Evolutionary conservation across 2,113 vertebrate genomes (phyloP).

Genomic region (Gorilla gorilla): DNA sequence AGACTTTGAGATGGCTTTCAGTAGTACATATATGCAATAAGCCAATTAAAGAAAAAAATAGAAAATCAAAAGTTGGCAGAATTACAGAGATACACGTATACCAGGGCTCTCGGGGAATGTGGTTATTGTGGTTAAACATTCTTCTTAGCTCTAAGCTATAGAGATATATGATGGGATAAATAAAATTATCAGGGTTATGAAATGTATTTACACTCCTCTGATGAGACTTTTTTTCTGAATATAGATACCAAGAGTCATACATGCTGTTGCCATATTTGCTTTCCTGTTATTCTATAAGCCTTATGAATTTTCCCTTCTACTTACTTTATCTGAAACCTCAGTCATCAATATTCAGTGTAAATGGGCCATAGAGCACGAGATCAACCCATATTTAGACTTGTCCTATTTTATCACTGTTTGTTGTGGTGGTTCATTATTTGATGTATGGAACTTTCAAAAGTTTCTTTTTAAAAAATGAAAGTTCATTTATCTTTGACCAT

Average conservation of each 20-base stretch:
- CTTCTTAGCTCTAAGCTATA: not conserved
- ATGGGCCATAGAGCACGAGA: not conserved
- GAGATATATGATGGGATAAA: not conserved
- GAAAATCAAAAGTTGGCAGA: conserved; percentile 2
- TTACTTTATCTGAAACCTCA: conserved; percentile 16
- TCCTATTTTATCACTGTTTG: not conserved
- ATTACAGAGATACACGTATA: not conserved
- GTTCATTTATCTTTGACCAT: conserved; percentile 47
- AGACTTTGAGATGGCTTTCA: conserved; percentile 24
- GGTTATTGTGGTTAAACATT: not conserved
- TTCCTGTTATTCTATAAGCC: not conserved
- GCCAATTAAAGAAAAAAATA: not conserved
- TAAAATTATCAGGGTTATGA: not conserved
- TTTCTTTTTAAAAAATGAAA: conserved; percentile 39
- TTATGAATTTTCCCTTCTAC: not conserved
- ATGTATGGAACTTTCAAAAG: not conserved
- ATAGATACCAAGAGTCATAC: not conserved
- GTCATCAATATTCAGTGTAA: not conserved
- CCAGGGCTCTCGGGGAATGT: not conserved
- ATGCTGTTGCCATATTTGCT: not conserved
- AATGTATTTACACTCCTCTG: not conserved
- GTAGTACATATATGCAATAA: not conserved
- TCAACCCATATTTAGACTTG: conserved; percentile 11
- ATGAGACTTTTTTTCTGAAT: not conserved
- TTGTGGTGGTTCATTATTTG: not conserved